Conservation (phyloP, 2,888 invertebrate genomes). For the Agriopis aurantiaria region DNA sequence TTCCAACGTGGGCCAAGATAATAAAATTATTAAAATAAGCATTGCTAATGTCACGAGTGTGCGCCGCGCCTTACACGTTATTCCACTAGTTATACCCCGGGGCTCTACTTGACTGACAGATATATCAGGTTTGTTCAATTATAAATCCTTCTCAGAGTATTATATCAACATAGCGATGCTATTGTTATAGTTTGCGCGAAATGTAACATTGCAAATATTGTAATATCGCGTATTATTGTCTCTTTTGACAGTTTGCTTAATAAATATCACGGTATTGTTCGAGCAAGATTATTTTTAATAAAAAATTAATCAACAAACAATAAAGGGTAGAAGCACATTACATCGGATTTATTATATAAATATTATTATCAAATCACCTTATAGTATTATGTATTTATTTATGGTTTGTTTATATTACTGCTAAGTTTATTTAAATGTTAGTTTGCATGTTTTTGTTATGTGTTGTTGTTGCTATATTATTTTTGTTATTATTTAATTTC, state of each 20-base stretch:
- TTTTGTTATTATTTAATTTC: too few relatives aligned
- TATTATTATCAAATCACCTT: too few relatives aligned
- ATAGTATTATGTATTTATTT: too few relatives aligned
- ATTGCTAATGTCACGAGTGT: constrained; percentile 3
- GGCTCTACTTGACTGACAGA: constrained; percentile 44
- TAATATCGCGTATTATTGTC: background rate
- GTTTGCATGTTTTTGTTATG: too few relatives aligned
- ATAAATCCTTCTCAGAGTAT: constrained; percentile 31
- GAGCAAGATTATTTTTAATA: background rate
- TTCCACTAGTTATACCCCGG: constrained; percentile 39
- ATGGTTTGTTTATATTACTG: too few relatives aligned
- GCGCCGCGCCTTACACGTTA: constrained; percentile 31
- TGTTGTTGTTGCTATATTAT: too few relatives aligned
- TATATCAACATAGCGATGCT: constrained; percentile 9
- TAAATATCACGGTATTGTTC: background rate
- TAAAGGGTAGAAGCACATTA: background rate
- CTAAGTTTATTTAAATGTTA: too few relatives aligned
- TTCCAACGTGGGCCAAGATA: too few relatives aligned
- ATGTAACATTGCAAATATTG: background rate
- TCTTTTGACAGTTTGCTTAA: constrained; percentile 5
- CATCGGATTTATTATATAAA: too few relatives aligned
- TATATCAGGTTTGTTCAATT: constrained; percentile 45
- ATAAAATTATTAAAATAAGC: background rate
- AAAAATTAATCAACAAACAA: background rate
- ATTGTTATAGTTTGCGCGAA: constrained; percentile 18